A percentile compares a stretch with the other conserved stretches of the same genome.
phyloP scores from a whole-genome alignment of 2,888 invertebrate species.

The Ennomos quercinarius region DNA sequence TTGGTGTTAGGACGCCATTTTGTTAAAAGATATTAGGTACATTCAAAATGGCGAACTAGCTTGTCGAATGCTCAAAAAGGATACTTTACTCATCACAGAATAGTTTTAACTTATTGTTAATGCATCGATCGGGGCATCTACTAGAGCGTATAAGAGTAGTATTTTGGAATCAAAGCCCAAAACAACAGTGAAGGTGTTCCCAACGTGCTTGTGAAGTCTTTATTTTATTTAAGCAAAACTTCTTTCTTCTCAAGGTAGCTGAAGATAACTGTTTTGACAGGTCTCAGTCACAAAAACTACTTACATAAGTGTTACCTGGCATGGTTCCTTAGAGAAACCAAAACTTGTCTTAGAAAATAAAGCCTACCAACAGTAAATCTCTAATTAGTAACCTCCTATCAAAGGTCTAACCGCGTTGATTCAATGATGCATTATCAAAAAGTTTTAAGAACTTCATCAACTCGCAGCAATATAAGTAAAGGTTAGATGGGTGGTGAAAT shows the following conservation, averaged over 20 bases:
- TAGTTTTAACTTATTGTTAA: conserved; percentile 57
- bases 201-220: too few species aligned
- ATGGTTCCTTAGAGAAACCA: not conserved
- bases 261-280: too few species aligned
- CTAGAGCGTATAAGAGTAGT: too few species aligned
- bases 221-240: too few species aligned
- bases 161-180: too few species aligned
- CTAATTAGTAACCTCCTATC: too few species aligned
- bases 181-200: too few species aligned
- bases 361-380: too few species aligned
- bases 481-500: conserved; percentile 46
- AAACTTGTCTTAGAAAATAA: not conserved
- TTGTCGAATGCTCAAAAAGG: conserved; percentile 61
- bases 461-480: conserved; percentile 62
- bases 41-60: conserved; percentile 63
- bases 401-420: too few species aligned
- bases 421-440: conserved; percentile 56
- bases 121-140: conserved; percentile 40
- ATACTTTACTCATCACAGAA: conserved; percentile 73
- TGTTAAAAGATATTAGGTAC: conserved; percentile 45
- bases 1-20: conserved; percentile 57
- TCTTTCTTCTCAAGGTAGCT: too few species aligned
- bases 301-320: too few species aligned
- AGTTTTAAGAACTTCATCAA: conserved; percentile 58
- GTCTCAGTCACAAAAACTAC: too few species aligned